A percentile compares a stretch with the other conserved stretches of the same genome.
These are phyloP conservation scores for Thyatira batis DNA, from an alignment of 2,888 invertebrate genomes.

Conservation along the genomic window DNA sequence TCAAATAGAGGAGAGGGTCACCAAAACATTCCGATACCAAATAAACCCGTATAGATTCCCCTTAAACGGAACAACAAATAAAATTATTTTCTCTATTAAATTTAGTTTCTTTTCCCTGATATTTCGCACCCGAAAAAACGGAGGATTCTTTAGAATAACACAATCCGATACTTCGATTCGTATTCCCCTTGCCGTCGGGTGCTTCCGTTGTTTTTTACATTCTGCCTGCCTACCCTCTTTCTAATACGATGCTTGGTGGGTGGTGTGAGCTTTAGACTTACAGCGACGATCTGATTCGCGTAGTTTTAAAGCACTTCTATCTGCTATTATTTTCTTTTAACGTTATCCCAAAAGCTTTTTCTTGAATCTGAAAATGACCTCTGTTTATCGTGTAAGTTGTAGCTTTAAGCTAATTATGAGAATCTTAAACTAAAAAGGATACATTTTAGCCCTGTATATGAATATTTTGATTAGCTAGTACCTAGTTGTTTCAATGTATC, in stretches of 20 bases:
- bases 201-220: constrained; percentile 53
- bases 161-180: constrained; percentile 50
- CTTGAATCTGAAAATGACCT: too few species aligned
- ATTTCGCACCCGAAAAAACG: constrained; percentile 9
- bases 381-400: too few species aligned
- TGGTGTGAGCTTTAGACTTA: neutral
- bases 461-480: too few species aligned
- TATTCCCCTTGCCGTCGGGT: constrained; percentile 51
- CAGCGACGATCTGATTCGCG: constrained; percentile 6
- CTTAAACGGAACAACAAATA: neutral
- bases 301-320: too few species aligned
- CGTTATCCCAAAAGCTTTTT: too few species aligned
- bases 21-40: neutral
- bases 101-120: constrained; percentile 34
- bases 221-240: constrained; percentile 35
- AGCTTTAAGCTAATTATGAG: too few species aligned
- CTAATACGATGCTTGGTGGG: constrained; percentile 25
- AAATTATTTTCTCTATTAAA: constrained; percentile 36
- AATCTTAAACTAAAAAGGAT: too few species aligned
- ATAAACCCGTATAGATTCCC: neutral
- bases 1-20: neutral
- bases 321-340: too few species aligned
- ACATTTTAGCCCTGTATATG: too few species aligned
- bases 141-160: constrained; percentile 2
- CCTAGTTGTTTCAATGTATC: too few species aligned